Evolutionary conservation across 2,113 vertebrate genomes (phyloP), one percentile per base, ranked within the genome.

Genomic region (Engystomops pustulosus): DNA sequence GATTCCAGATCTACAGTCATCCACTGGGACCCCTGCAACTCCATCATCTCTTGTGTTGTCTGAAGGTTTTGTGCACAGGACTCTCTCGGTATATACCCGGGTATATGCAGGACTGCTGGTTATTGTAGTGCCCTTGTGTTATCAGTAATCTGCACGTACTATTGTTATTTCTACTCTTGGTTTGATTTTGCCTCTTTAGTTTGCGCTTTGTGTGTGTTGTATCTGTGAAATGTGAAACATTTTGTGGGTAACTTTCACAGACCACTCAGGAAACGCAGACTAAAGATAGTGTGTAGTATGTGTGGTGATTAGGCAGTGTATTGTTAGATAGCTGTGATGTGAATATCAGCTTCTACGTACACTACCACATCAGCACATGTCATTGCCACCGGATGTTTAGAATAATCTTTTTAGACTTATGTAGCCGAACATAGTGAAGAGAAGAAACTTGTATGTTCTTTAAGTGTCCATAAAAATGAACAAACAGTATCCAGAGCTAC

Each of bases 281-380:
- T 80, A 3, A 12, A 38, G 41, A 4, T 62, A 81, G 77, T 72
- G 79, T 36, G 47, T 0, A n/a, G 32, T 65, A 80, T 27, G 72
- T 92, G 85, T 86, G 92, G 87, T 89, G 91, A 89, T 93, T n/a
- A 92, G 93, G 93, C 92, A 95, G 93, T 94, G 91, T 93, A 92
- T 81, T 89, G 91, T 93, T 94, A 93, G 95, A 94, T 96, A 92
- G 91, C 90, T 91, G 89, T 68, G 82, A 85, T 85, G 72, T n/a
- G 36, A 45, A 69, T 51, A 86, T 85, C 90, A 93, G 91, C 90
- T 90, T 89, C 88, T 91, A 88, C 79, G 86, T 89, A 81, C 90
- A 89, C 85, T 90, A 86, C 90, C 90, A 89, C 47, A 88, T 92
- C 70, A 91, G 79, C 89, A 85, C 86, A 88, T 58, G 86, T 30